These are phyloP conservation scores for Benthosema pterotum DNA, from an alignment of 2,797 vertebrate species.

Conservation along the genomic window DNA sequence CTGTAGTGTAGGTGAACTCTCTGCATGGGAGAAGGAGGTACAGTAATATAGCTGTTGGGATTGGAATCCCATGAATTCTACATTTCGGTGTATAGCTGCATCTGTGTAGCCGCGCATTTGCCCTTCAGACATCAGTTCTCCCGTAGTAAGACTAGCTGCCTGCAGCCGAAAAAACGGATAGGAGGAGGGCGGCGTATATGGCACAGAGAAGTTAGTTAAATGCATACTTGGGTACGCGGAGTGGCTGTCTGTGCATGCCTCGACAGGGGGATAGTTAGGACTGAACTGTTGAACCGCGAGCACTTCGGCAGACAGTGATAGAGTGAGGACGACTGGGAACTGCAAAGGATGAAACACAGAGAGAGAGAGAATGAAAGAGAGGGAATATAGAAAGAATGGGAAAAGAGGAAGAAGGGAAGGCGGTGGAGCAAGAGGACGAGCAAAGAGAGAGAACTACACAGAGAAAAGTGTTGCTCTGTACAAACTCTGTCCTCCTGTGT, in stretches of 20 bases:
- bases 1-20: no score
- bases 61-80: neutral
- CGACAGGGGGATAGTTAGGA: slow-evolving; percentile 45
- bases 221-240: slow-evolving; percentile 10
- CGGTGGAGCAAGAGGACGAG: slow-evolving; percentile 29
- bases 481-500: slow-evolving; percentile 57
- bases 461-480: slow-evolving; percentile 27
- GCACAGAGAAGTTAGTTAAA: slow-evolving; percentile 13
- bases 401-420: neutral
- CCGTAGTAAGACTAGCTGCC: no score
- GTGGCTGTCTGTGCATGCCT: slow-evolving; percentile 23
- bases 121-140: neutral
- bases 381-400: slow-evolving; percentile 16
- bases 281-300: slow-evolving; percentile 47
- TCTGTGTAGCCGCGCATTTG: no score
- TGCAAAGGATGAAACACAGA: slow-evolving; percentile 21
- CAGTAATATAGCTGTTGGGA: no score
- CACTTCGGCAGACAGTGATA: slow-evolving; percentile 44
- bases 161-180: neutral
- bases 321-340: slow-evolving; percentile 45
- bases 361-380: slow-evolving; percentile 17
- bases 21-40: no score
- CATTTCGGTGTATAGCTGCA: neutral
- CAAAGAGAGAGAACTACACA: slow-evolving; percentile 27
- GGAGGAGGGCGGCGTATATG: neutral